These are phyloP conservation scores for Mustela lutreola DNA, from an alignment of 2,113 vertebrate genomes.

Conservation along the genomic window DNA sequence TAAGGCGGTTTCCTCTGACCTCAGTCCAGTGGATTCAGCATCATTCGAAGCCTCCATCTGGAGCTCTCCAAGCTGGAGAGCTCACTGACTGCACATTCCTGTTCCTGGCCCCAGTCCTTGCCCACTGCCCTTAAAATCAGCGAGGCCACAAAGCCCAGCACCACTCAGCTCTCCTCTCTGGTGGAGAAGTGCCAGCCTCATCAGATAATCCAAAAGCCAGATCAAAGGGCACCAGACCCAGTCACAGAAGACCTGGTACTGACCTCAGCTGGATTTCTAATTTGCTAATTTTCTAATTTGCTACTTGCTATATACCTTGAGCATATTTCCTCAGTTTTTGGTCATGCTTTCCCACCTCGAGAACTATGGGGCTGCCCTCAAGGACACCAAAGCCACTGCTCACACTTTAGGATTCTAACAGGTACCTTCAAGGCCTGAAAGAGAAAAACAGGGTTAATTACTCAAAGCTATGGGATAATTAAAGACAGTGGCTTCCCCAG, in stretches of 20 bases:
- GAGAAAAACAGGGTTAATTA: constrained; percentile 40
- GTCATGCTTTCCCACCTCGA: neutral
- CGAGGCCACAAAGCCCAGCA: neutral
- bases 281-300: neutral
- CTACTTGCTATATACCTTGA: no score
- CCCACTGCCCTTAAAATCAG: neutral
- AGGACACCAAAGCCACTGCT: neutral
- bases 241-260: neutral
- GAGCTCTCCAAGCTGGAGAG: neutral
- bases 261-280: neutral
- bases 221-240: neutral
- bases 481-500: constrained; percentile 55
- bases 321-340: neutral
- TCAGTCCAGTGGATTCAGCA: neutral
- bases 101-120: neutral
- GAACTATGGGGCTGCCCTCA: neutral
- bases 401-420: neutral
- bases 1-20: neutral
- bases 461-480: constrained; percentile 60
- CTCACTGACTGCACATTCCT: neutral
- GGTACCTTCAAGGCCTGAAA: neutral
- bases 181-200: neutral
- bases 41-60: neutral
- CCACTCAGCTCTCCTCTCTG: neutral
- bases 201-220: neutral